Base-by-base conservation (phyloP, 2,888 invertebrate genomes). In the Sinhomidia bicolor region DNA sequence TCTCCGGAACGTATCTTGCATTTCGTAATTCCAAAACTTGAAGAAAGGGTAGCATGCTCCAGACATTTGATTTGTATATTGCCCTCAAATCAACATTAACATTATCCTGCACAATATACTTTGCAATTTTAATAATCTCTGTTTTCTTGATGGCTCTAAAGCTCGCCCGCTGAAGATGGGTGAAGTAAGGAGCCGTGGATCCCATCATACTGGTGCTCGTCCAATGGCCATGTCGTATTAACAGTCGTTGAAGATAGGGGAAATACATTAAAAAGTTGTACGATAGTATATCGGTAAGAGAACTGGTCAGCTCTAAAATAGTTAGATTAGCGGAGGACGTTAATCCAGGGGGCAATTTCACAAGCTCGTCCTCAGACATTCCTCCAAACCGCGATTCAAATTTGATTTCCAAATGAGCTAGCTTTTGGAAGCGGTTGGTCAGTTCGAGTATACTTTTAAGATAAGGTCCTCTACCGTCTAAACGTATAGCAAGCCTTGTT, bases 181-280 rank as follows among this genome's bases (percentile, higher is more conserved):
- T 60, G 1, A 60, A 17, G 65, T 65, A 65, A 9, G 65, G 65
- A 3, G 29, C 65, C 6, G 36, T 17, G 9, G 65, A 32, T 32
- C 32, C 65, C 29, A 12, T 1, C 1, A 32, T 0, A 36, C 32
- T 36, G 65, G 14, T 32, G 5, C 10, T 23, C 2, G 44, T 74
- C 74, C 74, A 74, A 23, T 74, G 47, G 9, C 44, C 44, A 44
- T 74, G 44, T 9, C 74, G 41, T 36, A 74, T 44, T 5, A 23
- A 2, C 23, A 74, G 5, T 23, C 47, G 3, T 26, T 74, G 20
- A 14, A 74, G 12, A 20, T 20, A 74, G 7, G 74, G 74, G 20
- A 74, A 74, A 20, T 23, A 74, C 17, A 74, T 74, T 1, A 74
- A 36, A 26, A 74, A 74, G 26, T 26, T 74, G 14, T 44, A 74